Evolutionary conservation across 2,888 invertebrate species (phyloP).

Genomic region (Polia nebulosa): DNA sequence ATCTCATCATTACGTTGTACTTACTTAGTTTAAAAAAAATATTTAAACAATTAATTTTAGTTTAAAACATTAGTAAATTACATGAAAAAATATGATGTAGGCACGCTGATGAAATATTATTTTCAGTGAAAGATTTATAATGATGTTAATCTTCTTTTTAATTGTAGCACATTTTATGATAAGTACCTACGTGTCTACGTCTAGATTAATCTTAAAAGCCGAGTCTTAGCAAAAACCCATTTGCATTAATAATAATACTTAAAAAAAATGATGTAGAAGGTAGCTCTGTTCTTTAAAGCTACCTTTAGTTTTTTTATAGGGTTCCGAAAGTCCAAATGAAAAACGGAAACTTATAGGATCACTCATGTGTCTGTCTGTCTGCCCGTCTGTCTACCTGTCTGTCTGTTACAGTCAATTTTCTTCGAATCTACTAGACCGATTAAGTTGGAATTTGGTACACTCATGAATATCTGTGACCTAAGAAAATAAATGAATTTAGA

Average conservation of each 20-base stretch:
- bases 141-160: neutral
- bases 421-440: no score
- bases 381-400: no score
- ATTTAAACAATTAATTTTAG: neutral
- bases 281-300: no score
- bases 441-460: no score
- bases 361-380: no score
- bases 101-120: neutral
- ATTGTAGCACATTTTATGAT: neutral
- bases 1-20: neutral
- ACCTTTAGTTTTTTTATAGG: neutral
- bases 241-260: conserved; percentile 8
- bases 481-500: no score
- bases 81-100: neutral
- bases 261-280: neutral
- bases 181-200: neutral
- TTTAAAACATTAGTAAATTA: neutral
- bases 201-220: conserved; percentile 15
- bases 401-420: no score
- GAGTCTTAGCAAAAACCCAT: conserved; percentile 19
- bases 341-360: no score
- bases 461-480: no score
- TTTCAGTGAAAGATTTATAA: neutral
- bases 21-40: neutral
- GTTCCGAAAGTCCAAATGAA: no score